Evolutionary conservation across 1,140 invertebrate species (phyloP).

Genomic region (Eumaeus atala): DNA sequence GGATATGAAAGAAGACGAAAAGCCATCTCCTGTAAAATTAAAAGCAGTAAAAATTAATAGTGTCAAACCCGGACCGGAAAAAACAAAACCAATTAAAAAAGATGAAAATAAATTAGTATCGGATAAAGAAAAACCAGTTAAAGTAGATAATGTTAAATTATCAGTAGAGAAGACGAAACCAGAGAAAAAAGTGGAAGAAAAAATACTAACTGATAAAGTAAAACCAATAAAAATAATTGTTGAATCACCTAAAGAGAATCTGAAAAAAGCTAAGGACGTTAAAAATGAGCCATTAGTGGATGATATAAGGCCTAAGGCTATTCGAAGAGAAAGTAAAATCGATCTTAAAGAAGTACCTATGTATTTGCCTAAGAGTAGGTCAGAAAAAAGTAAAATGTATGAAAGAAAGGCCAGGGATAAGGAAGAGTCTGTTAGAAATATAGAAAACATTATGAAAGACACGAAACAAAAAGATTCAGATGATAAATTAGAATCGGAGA

Average conservation of each 20-base stretch:
- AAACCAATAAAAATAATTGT: background rate
- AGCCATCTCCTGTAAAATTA: conserved; percentile 15
- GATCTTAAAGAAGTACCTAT: background rate
- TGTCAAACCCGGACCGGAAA: conserved; percentile 12
- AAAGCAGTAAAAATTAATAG: conserved; percentile 12
- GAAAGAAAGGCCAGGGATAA: background rate
- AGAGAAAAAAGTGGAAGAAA: conserved; percentile 14
- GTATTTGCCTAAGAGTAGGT: background rate
- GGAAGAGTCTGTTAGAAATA: background rate
- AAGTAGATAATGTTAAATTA: conserved; percentile 18
- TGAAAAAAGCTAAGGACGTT: background rate
- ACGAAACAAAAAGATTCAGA: conserved; percentile 21
- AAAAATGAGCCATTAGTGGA: background rate
- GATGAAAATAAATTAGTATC: conserved; percentile 1
- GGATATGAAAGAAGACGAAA: conserved; percentile 15
- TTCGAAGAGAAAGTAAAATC: background rate
- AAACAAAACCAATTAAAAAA: conserved; percentile 3
- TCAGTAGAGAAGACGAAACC: conserved; percentile 1
- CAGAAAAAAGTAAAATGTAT: background rate
- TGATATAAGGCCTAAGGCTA: background rate
- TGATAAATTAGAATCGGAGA: conserved; percentile 30
- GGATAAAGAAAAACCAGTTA: background rate
- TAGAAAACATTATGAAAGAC: conserved; percentile 14
- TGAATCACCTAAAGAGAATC: background rate
- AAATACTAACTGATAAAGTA: conserved; percentile 8